These are phyloP conservation scores for Drosophila sechellia DNA, from an alignment of 1,140 invertebrate genomes.

Conservation along the genomic window DNA sequence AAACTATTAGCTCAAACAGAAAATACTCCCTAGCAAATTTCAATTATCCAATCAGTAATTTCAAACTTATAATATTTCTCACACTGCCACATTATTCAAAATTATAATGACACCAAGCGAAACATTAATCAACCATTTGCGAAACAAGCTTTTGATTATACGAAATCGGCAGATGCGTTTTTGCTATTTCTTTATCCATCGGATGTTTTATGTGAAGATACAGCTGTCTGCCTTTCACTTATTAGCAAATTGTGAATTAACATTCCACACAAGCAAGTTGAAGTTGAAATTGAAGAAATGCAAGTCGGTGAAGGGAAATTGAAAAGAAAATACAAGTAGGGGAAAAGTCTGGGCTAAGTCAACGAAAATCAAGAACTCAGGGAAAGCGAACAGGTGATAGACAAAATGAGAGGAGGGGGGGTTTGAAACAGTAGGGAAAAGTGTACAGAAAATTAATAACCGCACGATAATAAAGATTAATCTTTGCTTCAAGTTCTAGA, in stretches of 20 bases:
- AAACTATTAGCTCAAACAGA: no score
- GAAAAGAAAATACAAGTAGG: background rate
- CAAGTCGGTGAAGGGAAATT: constrained; percentile 28
- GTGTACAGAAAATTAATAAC: constrained; percentile 47
- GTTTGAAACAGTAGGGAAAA: constrained; percentile 28
- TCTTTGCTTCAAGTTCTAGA: constrained; percentile 18
- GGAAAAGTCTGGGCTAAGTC: constrained; percentile 14
- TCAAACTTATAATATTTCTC: constrained; percentile 1
- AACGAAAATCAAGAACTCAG: constrained; percentile 35
- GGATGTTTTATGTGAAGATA: constrained; percentile 16
- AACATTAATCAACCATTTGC: constrained; percentile 47
- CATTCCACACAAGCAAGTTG: constrained; percentile 54
- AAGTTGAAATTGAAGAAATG: constrained; percentile 44
- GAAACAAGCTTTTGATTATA: constrained; percentile 32
- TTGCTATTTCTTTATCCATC: constrained; percentile 24
- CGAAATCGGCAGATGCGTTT: constrained; percentile 32
- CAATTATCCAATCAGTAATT: constrained; percentile 11
- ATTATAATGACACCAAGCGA: constrained; percentile 33
- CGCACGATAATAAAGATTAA: constrained; percentile 39
- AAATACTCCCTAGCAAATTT: background rate
- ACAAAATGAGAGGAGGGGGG: background rate
- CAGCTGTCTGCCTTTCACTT: constrained; percentile 68
- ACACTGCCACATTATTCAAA: constrained; percentile 33
- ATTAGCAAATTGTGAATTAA: constrained; percentile 78
- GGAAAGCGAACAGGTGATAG: constrained; percentile 9